These are phyloP conservation scores for Andrena marginata DNA, from an alignment of 2,888 invertebrate species.

Conservation along the genomic window DNA sequence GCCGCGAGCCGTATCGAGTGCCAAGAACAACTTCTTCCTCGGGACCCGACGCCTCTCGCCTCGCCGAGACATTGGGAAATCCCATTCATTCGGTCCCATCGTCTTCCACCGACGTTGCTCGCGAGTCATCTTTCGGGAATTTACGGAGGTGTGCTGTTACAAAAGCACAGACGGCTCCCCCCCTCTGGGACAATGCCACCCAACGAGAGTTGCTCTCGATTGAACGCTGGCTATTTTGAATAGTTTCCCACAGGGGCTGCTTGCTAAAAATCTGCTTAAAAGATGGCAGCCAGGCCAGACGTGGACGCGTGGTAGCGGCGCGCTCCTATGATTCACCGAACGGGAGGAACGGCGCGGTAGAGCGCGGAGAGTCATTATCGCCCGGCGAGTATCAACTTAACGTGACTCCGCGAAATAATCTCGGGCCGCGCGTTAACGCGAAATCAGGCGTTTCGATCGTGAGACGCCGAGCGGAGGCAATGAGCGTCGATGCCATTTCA, in stretches of 20 bases:
- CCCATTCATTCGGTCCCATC: slow-evolving; percentile 50
- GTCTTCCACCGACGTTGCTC: slow-evolving; percentile 24
- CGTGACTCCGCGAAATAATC: slow-evolving; percentile 55
- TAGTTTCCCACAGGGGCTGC: slow-evolving; percentile 57
- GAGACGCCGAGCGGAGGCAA: slow-evolving; percentile 53
- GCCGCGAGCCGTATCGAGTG: slow-evolving; percentile 51
- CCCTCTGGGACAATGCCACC: slow-evolving; percentile 21
- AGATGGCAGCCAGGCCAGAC: slow-evolving; percentile 10
- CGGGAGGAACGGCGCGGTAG: neutral
- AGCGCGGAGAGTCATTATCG: slow-evolving; percentile 34
- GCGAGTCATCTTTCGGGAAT: slow-evolving; percentile 66
- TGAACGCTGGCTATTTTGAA: slow-evolving; percentile 53
- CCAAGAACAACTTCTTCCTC: slow-evolving; percentile 49
- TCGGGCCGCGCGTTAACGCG: slow-evolving; percentile 44
- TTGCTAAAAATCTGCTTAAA: slow-evolving; percentile 23
- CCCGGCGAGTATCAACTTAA: slow-evolving; percentile 37
- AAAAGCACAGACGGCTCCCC: slow-evolving; percentile 27
- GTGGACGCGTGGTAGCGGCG: slow-evolving; percentile 21
- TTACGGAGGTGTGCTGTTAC: slow-evolving; percentile 60
- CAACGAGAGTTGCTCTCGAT: slow-evolving; percentile 45
- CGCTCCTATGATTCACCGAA: slow-evolving; percentile 33
- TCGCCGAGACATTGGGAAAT: slow-evolving; percentile 51
- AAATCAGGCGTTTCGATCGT: slow-evolving; percentile 59
- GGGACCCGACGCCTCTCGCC: slow-evolving; percentile 40
- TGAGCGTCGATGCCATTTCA: slow-evolving; percentile 54